Conservation (phyloP, 2,888 invertebrate genomes). For the Salpingus planirostris region DNA sequence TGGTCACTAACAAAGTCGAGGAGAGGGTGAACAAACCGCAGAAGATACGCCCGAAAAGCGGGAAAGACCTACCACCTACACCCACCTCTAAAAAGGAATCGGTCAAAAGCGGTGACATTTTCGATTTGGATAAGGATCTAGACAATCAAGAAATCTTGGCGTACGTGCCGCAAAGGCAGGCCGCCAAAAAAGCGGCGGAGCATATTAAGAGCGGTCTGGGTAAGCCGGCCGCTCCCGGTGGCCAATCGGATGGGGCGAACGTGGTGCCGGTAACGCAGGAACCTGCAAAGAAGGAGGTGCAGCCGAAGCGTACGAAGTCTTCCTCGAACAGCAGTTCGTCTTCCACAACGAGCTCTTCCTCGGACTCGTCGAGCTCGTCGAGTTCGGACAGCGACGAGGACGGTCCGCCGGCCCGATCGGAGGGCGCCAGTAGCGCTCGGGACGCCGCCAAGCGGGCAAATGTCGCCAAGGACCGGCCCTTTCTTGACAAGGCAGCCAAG, state of each 20-base stretch:
- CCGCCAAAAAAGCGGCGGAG: conserved; percentile 85
- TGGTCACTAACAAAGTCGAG: conserved; percentile 21
- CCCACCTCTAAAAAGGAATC: conserved; percentile 13
- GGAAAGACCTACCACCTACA: conserved; percentile 34
- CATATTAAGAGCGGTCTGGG: conserved; percentile 76
- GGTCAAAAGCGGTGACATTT: conserved; percentile 39
- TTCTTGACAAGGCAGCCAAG: conserved; percentile 70
- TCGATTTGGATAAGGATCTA: conserved; percentile 54
- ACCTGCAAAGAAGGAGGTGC: conserved; percentile 28
- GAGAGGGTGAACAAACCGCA: conserved; percentile 4
- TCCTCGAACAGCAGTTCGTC: conserved; percentile 50
- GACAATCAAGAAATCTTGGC: conserved; percentile 58
- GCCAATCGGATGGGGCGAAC: too few species aligned
- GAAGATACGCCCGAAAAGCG: conserved; percentile 25
- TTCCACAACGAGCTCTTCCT: conserved; percentile 43
- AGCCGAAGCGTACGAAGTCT: conserved; percentile 42
- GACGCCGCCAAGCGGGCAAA: conserved; percentile 37
- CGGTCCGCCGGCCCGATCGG: conserved; percentile 32
- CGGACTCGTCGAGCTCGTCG: conserved; percentile 46
- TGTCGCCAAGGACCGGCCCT: conserved; percentile 64
- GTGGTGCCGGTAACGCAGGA: conserved; percentile 34
- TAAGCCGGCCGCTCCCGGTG: conserved; percentile 37
- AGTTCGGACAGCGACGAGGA: conserved; percentile 52
- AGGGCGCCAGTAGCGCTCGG: conserved; percentile 31
- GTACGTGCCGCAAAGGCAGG: conserved; percentile 83